Conservation (phyloP, 1,140 invertebrate species). For the Eriocheir sinensis region DNA sequence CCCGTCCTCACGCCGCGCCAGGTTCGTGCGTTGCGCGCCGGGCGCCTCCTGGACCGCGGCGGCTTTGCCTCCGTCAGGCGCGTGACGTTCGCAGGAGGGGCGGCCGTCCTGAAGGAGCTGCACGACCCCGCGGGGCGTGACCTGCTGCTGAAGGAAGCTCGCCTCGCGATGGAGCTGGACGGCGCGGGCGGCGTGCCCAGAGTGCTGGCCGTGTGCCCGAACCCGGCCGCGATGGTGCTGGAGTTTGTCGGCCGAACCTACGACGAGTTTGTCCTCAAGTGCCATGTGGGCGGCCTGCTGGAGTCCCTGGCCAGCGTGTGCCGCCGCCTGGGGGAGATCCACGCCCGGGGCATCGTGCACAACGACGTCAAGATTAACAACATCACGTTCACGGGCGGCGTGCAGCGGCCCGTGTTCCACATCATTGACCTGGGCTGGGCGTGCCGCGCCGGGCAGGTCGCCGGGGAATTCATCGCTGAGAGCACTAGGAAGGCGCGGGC, state of each 20-base stretch:
- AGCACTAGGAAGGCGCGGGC: too few relatives aligned
- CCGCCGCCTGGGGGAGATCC: not conserved
- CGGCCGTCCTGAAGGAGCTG: not conserved
- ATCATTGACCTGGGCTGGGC: not conserved
- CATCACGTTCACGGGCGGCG: not conserved
- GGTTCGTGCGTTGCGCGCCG: not conserved
- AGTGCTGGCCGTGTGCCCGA: not conserved
- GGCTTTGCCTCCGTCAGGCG: not conserved
- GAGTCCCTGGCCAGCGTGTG: not conserved
- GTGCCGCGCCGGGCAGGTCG: not conserved
- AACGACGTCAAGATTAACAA: not conserved
- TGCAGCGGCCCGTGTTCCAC: not conserved
- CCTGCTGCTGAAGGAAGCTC: not conserved
- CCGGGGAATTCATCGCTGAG: not conserved
- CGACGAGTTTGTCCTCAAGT: too few relatives aligned
- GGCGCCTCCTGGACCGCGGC: not conserved
- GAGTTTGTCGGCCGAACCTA: not conserved
- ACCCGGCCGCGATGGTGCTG: not conserved
- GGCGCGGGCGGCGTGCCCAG: not conserved
- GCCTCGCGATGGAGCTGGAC: not conserved
- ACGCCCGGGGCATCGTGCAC: not conserved
- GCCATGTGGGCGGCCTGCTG: too few relatives aligned
- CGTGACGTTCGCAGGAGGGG: not conserved
- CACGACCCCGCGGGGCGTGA: not conserved
- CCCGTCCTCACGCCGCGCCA: not conserved